phyloP scores from a whole-genome alignment of 2,113 vertebrate species.

The Lonchura striata region DNA sequence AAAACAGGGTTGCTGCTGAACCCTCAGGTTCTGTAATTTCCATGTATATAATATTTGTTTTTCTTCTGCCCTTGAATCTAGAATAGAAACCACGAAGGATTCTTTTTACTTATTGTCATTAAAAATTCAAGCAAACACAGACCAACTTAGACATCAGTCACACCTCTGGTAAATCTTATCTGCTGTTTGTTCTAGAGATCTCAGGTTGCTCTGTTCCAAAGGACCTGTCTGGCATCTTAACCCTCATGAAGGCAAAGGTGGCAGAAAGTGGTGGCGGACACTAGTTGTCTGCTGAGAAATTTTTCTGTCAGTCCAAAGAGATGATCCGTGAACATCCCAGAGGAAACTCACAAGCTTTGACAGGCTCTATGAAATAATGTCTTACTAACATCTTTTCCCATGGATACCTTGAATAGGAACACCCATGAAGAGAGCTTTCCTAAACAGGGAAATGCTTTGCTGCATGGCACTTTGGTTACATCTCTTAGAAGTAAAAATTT shows the following conservation, averaged over 20 bases:
- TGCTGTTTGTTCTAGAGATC: background rate
- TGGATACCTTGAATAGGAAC: background rate
- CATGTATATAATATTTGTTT: background rate
- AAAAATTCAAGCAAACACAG: background rate
- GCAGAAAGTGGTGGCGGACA: background rate
- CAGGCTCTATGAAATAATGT: background rate
- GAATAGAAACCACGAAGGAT: background rate
- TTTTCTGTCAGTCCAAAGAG: background rate
- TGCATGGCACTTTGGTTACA: background rate
- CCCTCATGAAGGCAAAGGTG: background rate
- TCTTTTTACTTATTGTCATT: background rate
- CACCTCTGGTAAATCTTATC: background rate
- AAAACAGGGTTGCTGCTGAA: background rate
- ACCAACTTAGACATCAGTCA: background rate
- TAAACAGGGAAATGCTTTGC: background rate
- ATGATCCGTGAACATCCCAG: background rate
- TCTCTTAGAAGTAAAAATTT: background rate
- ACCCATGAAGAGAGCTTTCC: background rate
- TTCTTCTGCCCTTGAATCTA: background rate
- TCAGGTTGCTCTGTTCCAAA: background rate
- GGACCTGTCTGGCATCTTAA: background rate
- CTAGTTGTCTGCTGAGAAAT: background rate
- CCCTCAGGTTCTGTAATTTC: background rate
- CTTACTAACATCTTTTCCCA: background rate
- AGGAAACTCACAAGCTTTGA: background rate